phyloP scores from a whole-genome alignment of 2,888 invertebrate genomes.

The Ormia ochracea region DNA sequence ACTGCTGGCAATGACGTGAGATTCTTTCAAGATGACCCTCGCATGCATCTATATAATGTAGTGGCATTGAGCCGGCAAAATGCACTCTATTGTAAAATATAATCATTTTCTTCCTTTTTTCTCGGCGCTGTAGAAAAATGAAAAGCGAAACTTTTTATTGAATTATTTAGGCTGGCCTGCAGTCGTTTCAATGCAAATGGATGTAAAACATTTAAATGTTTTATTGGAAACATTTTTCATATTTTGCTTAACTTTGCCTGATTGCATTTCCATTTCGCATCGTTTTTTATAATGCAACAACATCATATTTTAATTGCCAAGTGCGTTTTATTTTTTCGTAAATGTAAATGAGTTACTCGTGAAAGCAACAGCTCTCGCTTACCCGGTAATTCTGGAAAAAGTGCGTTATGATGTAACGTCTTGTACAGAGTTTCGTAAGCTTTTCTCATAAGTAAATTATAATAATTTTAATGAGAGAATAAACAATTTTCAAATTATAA shows the following conservation, averaged over 20 bases:
- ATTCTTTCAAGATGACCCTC: no score
- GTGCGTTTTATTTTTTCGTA: background rate
- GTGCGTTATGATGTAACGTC: no score
- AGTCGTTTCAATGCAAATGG: background rate
- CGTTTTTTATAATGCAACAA: background rate
- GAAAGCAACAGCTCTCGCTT: background rate
- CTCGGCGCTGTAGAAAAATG: no score
- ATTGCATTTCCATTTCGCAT: background rate
- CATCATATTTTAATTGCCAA: background rate
- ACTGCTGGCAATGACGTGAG: no score
- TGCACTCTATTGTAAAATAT: no score
- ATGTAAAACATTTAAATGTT: slow-evolving; percentile 3
- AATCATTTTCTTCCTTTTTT: no score
- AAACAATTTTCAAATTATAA: no score
- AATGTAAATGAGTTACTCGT: background rate
- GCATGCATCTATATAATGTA: no score
- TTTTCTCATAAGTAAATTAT: no score
- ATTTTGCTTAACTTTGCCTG: background rate
- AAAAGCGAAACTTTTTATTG: background rate
- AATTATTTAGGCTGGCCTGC: background rate
- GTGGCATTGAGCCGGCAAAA: no score
- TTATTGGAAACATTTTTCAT: background rate
- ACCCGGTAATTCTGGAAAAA: background rate
- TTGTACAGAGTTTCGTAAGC: no score
- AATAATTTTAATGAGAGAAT: no score